phyloP scores from a whole-genome alignment of 2,797 vertebrate species.

The Adrianichthys oophorus region DNA sequence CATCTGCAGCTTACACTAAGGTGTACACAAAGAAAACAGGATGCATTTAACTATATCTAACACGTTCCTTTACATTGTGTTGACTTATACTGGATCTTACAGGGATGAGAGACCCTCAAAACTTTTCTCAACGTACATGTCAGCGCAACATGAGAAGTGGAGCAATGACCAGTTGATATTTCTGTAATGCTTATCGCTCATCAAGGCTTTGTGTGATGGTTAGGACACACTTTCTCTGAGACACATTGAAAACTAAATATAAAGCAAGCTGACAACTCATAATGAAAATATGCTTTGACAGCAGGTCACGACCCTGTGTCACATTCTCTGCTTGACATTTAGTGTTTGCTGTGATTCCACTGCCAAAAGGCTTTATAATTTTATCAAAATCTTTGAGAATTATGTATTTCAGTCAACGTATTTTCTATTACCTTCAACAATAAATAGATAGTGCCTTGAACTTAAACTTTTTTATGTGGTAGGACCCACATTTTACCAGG shows the following conservation, averaged over 20 bases:
- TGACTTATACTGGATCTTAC: constrained; percentile 8
- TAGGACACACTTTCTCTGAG: constrained; percentile 11
- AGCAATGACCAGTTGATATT: constrained; percentile 39
- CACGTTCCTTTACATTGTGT: constrained; percentile 2
- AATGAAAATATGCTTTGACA: constrained; percentile 33
- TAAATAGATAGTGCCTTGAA: too few species aligned
- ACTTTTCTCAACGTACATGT: constrained; percentile 15
- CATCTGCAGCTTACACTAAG: constrained; percentile 23
- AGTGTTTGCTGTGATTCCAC: constrained; percentile 1
- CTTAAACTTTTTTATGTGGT: too few species aligned
- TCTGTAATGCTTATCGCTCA: constrained; percentile 24
- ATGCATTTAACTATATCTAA: constrained; percentile 6
- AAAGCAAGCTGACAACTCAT: constrained; percentile 32
- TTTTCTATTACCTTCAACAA: not conserved
- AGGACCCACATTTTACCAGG: too few species aligned
- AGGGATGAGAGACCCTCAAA: constrained; percentile 5
- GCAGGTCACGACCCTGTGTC: constrained; percentile 26
- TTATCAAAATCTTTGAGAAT: not conserved
- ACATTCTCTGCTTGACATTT: constrained; percentile 2
- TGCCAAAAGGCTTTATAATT: not conserved
- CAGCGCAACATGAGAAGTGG: constrained; percentile 22
- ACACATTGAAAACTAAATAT: constrained; percentile 20
- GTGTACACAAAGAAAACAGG: constrained; percentile 16
- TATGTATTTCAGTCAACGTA: not conserved
- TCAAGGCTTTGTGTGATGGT: constrained; percentile 19